A percentile compares a stretch with the other conserved stretches of the same genome.
Conservation (phyloP, 2,113 vertebrate genomes). For the Nycticorax nycticorax region DNA sequence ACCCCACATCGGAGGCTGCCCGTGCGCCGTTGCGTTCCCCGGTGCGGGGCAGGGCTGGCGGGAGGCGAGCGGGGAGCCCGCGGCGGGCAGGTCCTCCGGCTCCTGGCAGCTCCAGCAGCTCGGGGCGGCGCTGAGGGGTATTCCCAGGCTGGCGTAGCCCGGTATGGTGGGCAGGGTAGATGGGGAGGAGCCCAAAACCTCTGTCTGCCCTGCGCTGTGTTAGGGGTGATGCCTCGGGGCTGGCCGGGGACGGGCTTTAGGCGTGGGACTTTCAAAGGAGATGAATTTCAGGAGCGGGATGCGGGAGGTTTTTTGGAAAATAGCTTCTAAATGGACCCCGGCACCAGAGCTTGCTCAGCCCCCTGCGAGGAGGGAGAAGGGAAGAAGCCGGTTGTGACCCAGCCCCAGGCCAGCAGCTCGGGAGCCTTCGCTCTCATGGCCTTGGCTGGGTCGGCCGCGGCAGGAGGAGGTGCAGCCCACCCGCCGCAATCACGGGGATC, state of each 20-base stretch:
- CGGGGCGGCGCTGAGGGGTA: not conserved
- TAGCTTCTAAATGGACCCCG: not conserved
- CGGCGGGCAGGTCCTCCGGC: not conserved
- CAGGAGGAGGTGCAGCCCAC: not conserved
- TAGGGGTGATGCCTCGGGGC: constrained; percentile 25
- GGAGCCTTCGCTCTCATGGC: not conserved
- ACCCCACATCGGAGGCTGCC: not conserved
- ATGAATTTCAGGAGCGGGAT: not conserved
- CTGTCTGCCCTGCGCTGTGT: not conserved
- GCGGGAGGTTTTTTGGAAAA: not conserved
- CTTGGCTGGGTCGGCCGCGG: not conserved
- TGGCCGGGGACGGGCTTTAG: not conserved
- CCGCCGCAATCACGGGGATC: not conserved
- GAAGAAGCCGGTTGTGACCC: not conserved
- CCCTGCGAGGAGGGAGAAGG: not conserved
- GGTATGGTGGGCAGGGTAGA: accelerated
- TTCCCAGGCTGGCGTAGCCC: not conserved
- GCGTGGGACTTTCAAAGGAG: not conserved
- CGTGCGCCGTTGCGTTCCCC: accelerated
- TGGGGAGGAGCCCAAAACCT: not conserved
- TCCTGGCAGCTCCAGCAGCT: not conserved
- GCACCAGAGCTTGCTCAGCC: not conserved
- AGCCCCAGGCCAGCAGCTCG: not conserved
- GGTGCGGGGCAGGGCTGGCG: not conserved
- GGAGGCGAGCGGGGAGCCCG: not conserved